These are phyloP conservation scores for Amiota mariae DNA, from an alignment of 2,888 invertebrate genomes.

Conservation along the genomic window DNA sequence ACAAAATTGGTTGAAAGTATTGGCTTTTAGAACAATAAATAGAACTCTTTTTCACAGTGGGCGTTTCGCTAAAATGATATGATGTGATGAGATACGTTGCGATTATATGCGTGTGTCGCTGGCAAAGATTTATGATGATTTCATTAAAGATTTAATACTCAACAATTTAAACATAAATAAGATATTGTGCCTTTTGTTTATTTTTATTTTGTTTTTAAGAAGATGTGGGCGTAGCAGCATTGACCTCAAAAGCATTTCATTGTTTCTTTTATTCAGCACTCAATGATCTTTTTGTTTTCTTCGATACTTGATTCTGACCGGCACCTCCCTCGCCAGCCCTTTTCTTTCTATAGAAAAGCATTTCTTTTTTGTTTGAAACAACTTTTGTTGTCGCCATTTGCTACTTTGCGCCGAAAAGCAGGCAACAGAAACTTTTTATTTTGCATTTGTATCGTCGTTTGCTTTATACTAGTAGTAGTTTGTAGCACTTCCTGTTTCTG, in stretches of 20 bases:
- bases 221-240: constrained; percentile 15
- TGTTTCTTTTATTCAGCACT: no score
- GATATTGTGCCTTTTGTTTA: not conserved
- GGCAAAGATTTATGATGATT: constrained; percentile 28
- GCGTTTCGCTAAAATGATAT: not conserved
- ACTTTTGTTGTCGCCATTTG: no score
- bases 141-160: no score
- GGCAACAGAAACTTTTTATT: not conserved
- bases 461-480: constrained; percentile 7
- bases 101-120: not conserved
- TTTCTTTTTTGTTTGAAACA: no score
- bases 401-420: not conserved
- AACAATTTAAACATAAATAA: no score
- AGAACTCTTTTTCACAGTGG: not conserved
- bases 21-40: not conserved
- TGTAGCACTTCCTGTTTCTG: constrained; percentile 2
- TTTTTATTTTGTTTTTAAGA: not conserved
- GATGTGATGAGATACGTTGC: constrained; percentile 8
- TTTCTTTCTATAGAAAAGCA: no score
- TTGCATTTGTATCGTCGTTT: constrained; percentile 2
- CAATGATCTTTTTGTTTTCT: no score
- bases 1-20: not conserved
- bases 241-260: constrained; percentile 16
- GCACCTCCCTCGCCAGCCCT: no score
- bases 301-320: no score